Percentiles rank a stretch among this genome's conserved stretches.
Conservation (phyloP, 2,797 vertebrate genomes). For the Acrocephalus scirpaceus region DNA sequence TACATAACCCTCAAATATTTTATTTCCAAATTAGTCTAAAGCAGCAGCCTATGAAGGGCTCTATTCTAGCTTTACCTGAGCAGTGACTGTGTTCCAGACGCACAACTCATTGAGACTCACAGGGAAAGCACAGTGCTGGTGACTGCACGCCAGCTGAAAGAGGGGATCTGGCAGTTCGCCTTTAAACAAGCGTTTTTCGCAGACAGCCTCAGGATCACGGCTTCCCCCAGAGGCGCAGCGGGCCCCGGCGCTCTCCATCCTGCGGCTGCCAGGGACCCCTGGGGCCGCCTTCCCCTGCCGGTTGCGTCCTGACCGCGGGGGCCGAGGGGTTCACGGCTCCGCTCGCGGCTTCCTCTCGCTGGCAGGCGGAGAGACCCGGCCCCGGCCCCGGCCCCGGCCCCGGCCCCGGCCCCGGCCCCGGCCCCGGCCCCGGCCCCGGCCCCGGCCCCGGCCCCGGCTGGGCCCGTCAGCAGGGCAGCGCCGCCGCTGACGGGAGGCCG, state of each 20-base stretch:
- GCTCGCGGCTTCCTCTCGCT: rapidly evolving
- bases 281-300: not conserved
- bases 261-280: not conserved
- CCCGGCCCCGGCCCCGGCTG: too few relatives aligned
- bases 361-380: not conserved
- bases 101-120: conserved; percentile 45
- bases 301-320: not conserved
- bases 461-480: not conserved
- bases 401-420: too few relatives aligned
- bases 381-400: too few relatives aligned
- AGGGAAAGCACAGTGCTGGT: conserved; percentile 70
- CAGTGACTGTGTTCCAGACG: conserved; percentile 45
- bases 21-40: not conserved
- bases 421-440: too few relatives aligned
- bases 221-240: not conserved
- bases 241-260: conserved; percentile 16
- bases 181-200: conserved; percentile 28
- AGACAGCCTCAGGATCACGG: not conserved
- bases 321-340: too few relatives aligned
- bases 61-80: conserved; percentile 49
- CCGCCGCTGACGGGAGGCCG: not conserved
- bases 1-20: not conserved
- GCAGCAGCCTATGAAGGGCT: not conserved
- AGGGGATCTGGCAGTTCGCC: conserved; percentile 7
- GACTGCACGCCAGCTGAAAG: conserved; percentile 63